Evolutionary conservation across 2,888 invertebrate genomes (phyloP).

Genomic region (Salpingus planirostris): DNA sequence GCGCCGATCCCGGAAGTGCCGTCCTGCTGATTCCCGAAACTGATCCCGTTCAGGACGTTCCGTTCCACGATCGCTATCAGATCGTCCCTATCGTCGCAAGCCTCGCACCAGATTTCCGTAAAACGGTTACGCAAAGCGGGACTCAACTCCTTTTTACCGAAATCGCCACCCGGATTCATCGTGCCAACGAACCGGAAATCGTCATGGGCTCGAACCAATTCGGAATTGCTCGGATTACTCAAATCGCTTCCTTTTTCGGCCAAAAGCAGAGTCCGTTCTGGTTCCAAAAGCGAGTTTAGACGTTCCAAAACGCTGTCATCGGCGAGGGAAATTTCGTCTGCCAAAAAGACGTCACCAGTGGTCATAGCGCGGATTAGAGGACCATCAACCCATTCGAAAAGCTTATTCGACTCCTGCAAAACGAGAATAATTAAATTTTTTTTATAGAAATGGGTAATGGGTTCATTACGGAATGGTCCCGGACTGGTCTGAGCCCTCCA

Average conservation of each 20-base stretch:
- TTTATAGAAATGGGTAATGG: too few relatives aligned
- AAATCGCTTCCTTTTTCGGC: slow-evolving; percentile 78
- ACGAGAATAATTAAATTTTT: slow-evolving; percentile 3
- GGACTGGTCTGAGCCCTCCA: slow-evolving; percentile 86
- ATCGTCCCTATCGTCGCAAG: slow-evolving; percentile 63
- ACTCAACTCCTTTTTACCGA: slow-evolving; percentile 97
- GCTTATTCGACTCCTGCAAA: slow-evolving; percentile 38
- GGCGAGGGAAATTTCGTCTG: slow-evolving; percentile 98
- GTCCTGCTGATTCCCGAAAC: slow-evolving; percentile 46
- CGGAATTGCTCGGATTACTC: slow-evolving; percentile 43
- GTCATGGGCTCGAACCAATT: slow-evolving; percentile 55
- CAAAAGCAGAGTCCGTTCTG: slow-evolving; percentile 81
- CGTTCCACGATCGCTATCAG: slow-evolving; percentile 71
- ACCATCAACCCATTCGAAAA: slow-evolving; percentile 98
- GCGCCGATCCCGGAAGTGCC: slow-evolving; percentile 53
- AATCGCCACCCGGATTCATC: slow-evolving; percentile 99
- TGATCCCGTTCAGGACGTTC: slow-evolving; percentile 54
- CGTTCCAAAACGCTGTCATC: slow-evolving; percentile 97
- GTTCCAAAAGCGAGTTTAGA: slow-evolving; percentile 90
- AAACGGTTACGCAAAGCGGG: slow-evolving; percentile 95
- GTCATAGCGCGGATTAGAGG: slow-evolving; percentile 88
- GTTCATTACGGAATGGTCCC: slow-evolving; percentile 42
- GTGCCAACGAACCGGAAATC: slow-evolving; percentile 91
- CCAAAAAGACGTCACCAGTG: slow-evolving; percentile 78
- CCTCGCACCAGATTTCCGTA: slow-evolving; percentile 97